Evolutionary conservation across 2,888 invertebrate genomes (phyloP).

Genomic region (Actias luna): DNA sequence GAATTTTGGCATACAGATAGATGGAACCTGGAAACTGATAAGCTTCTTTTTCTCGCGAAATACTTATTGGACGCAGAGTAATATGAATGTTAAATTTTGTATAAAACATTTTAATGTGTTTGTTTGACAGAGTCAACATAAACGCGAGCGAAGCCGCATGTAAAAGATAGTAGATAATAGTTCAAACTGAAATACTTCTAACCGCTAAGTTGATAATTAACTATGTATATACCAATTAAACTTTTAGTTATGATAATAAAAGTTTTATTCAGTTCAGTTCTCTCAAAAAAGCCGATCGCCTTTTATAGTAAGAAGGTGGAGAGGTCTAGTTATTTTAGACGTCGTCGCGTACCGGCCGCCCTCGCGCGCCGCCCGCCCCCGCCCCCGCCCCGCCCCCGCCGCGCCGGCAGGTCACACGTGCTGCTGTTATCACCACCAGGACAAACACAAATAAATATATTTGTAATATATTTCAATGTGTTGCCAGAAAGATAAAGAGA

Average conservation of each 20-base stretch:
- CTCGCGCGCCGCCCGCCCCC: not conserved
- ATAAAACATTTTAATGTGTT: too few relatives aligned
- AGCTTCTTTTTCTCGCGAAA: too few relatives aligned
- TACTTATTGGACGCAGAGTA: too few relatives aligned
- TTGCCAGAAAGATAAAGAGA: not conserved
- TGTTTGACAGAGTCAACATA: too few relatives aligned
- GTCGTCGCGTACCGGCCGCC: not conserved
- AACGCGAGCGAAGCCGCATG: too few relatives aligned
- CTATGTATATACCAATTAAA: too few relatives aligned
- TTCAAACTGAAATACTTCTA: too few relatives aligned
- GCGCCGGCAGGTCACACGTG: not conserved
- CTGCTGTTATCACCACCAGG: not conserved
- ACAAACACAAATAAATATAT: not conserved
- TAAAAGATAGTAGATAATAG: too few relatives aligned
- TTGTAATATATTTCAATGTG: not conserved
- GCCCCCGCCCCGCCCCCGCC: not conserved
- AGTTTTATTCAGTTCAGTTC: not conserved
- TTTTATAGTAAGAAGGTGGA: constrained; percentile 2
- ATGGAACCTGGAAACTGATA: too few relatives aligned
- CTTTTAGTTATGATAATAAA: not conserved
- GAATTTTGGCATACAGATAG: too few relatives aligned
- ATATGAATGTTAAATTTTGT: too few relatives aligned
- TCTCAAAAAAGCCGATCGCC: not conserved
- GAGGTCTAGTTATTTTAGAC: constrained; percentile 29
- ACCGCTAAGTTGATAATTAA: too few relatives aligned